Evolutionary conservation across 2,888 invertebrate genomes (phyloP).

Genomic region (Netelia virgata): DNA sequence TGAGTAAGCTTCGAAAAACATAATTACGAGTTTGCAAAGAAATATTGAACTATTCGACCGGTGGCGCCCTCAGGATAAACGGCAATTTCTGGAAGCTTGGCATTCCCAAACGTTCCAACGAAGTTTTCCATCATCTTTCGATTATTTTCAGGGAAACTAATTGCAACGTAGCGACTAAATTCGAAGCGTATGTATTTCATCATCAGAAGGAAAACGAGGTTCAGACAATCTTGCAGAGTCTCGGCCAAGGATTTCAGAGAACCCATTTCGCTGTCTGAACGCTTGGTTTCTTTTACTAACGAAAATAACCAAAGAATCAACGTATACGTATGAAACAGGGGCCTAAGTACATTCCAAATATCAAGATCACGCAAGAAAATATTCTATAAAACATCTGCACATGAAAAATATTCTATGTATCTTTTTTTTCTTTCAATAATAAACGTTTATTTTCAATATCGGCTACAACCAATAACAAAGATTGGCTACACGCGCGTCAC

Average conservation of each 20-base stretch:
- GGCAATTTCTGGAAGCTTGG: neutral
- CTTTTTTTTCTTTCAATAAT: slow-evolving; percentile 73
- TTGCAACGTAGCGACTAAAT: slow-evolving; percentile 85
- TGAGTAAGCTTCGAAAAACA: slow-evolving; percentile 78
- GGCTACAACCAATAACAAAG: slow-evolving; percentile 75
- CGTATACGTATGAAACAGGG: slow-evolving; percentile 52
- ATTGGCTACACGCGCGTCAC: slow-evolving; percentile 46
- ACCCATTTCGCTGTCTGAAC: slow-evolving; percentile 86
- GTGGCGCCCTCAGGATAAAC: neutral
- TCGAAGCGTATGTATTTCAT: slow-evolving; percentile 85
- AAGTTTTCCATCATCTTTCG: slow-evolving; percentile 4
- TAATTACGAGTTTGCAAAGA: neutral
- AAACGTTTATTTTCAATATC: slow-evolving; percentile 76
- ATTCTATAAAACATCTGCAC: neutral
- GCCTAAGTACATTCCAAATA: slow-evolving; percentile 31
- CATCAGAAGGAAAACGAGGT: slow-evolving; percentile 83
- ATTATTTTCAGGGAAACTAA: slow-evolving; percentile 84
- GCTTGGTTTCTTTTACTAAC: slow-evolving; percentile 46
- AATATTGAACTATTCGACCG: neutral
- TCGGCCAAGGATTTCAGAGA: slow-evolving; percentile 86
- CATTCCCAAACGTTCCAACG: neutral
- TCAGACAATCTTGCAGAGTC: slow-evolving; percentile 85
- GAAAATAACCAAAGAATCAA: slow-evolving; percentile 64
- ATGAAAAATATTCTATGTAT: neutral
- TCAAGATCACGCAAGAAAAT: neutral